Percentiles rank a stretch among this genome's conserved stretches.
Evolutionary conservation across 2,888 invertebrate genomes (phyloP).

Genomic region (Melanotus villosus): DNA sequence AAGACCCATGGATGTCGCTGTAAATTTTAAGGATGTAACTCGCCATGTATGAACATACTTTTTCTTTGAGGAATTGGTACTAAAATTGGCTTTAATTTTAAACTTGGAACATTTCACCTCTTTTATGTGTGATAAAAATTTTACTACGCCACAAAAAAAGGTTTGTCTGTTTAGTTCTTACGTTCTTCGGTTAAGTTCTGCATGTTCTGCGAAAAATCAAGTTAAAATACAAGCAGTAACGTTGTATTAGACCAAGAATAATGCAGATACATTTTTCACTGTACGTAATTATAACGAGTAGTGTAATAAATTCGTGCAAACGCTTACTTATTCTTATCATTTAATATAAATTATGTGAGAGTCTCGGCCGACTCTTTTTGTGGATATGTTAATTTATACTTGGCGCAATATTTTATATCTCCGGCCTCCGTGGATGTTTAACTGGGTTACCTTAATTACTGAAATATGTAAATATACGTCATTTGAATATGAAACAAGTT

Average conservation of each 20-base stretch:
- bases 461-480: conserved; percentile 65
- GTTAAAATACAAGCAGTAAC: background rate
- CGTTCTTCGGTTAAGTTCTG: background rate
- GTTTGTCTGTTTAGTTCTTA: background rate
- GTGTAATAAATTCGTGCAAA: conserved; percentile 56
- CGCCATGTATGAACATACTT: background rate
- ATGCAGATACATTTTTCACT: conserved; percentile 59
- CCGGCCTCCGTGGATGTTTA: conserved; percentile 47
- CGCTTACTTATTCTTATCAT: conserved; percentile 61
- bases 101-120: background rate
- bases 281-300: conserved; percentile 55
- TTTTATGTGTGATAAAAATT: background rate
- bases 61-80: background rate
- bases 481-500: conserved; percentile 64
- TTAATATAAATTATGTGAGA: conserved; percentile 59
- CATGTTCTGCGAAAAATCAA: background rate
- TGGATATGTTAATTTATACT: conserved; percentile 61
- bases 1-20: too few species aligned
- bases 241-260: conserved; percentile 19
- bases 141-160: background rate
- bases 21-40: too few species aligned
- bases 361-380: conserved; percentile 57
- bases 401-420: conserved; percentile 60
- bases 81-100: conserved; percentile 1
- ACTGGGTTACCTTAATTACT: conserved; percentile 64